Conservation (phyloP, 2,797 vertebrate genomes). For the Chelidonichthys spinosus region DNA sequence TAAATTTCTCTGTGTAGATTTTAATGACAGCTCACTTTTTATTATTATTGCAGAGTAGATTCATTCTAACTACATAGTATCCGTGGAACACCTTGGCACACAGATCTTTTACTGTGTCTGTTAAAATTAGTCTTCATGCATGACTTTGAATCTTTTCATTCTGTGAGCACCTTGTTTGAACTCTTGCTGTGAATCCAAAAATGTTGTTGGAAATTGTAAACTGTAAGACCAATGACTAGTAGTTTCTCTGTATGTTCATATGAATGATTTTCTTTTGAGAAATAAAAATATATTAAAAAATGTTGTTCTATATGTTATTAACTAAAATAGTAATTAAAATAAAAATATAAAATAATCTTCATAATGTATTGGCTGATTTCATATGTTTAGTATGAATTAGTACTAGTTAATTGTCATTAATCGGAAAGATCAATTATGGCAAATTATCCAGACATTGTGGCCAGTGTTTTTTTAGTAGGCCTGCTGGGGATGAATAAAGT, state of each 20-base stretch:
- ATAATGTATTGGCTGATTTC: slow-evolving; percentile 21
- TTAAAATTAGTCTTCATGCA: slow-evolving; percentile 58
- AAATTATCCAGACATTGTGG: not conserved
- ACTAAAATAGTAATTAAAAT: too few relatives aligned
- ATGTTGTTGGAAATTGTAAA: too few relatives aligned
- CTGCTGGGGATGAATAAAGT: not conserved
- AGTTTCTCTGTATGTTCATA: too few relatives aligned
- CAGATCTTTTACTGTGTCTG: slow-evolving; percentile 55
- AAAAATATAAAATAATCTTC: not conserved
- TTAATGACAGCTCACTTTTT: slow-evolving; percentile 59
- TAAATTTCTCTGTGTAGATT: slow-evolving; percentile 55
- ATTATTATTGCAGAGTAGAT: slow-evolving; percentile 49
- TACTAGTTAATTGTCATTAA: slow-evolving; percentile 12
- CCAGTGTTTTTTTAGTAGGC: slow-evolving; percentile 7
- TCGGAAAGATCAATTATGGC: slow-evolving; percentile 15
- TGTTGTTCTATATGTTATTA: too few relatives aligned
- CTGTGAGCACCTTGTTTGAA: slow-evolving; percentile 49
- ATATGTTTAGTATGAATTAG: not conserved
- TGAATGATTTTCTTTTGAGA: too few relatives aligned
- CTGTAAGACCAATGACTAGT: too few relatives aligned
- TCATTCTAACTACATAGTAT: slow-evolving; percentile 51
- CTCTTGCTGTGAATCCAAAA: slow-evolving; percentile 31
- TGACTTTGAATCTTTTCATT: slow-evolving; percentile 57
- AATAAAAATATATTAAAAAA: too few relatives aligned
- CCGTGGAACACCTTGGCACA: slow-evolving; percentile 51